Evolutionary conservation across 2,797 vertebrate species (phyloP).

Genomic region (Lagorchestes hirsutus): DNA sequence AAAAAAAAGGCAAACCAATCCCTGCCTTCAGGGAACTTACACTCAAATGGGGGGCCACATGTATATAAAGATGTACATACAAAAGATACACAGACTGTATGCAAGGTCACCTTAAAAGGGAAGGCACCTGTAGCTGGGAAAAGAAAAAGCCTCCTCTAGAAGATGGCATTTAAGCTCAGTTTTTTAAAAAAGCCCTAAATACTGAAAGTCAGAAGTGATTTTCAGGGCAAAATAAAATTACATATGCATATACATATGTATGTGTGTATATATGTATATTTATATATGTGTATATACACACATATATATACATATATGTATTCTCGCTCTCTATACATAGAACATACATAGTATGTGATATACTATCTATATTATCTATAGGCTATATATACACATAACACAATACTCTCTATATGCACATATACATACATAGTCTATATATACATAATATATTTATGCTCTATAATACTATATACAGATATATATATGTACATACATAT

Average conservation of each 20-base stretch:
- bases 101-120: not conserved
- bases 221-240: not conserved
- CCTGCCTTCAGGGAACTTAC: not conserved
- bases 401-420: no score
- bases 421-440: no score
- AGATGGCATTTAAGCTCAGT: not conserved
- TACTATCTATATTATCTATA: no score
- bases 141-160: not conserved
- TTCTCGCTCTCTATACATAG: no score
- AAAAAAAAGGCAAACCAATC: not conserved
- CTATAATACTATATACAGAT: no score
- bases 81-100: not conserved
- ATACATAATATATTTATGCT: no score
- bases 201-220: not conserved
- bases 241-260: not conserved
- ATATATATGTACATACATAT: no score
- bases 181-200: not conserved
- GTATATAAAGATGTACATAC: not conserved
- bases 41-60: not conserved
- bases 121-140: not conserved
- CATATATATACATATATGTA: no score
- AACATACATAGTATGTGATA: no score
- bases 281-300: rapidly evolving
- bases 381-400: not conserved
- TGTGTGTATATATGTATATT: no score